Evolutionary conservation across 1,140 invertebrate genomes (phyloP).

Genomic region (Sarcophaga peregrina): DNA sequence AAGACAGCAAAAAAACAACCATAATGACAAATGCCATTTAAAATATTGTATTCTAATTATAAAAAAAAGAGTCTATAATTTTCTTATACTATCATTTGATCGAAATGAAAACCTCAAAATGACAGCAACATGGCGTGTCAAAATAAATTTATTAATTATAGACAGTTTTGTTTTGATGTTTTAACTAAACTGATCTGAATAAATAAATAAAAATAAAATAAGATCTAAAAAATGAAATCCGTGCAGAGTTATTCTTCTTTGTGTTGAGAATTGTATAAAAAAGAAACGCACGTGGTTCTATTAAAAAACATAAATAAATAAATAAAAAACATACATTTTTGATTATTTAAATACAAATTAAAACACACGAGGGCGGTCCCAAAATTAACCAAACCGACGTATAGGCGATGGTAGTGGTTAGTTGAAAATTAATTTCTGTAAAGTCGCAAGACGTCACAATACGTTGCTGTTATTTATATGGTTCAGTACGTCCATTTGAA

Average conservation of each 20-base stretch:
- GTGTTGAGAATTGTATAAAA: neutral
- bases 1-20: neutral
- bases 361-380: too few relatives aligned
- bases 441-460: too few relatives aligned
- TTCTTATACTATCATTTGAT: slow-evolving; percentile 13
- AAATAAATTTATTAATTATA: slow-evolving; percentile 28
- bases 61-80: neutral
- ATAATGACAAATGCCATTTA: neutral
- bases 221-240: neutral
- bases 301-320: neutral
- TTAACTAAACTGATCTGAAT: neutral
- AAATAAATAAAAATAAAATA: neutral
- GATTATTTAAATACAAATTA: too few relatives aligned
- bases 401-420: too few relatives aligned
- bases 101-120: slow-evolving; percentile 8
- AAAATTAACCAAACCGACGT: too few relatives aligned
- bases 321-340: neutral
- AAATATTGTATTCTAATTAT: neutral
- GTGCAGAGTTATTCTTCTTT: neutral
- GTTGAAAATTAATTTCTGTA: too few relatives aligned
- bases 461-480: too few relatives aligned
- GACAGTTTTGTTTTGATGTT: slow-evolving; percentile 17
- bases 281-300: slow-evolving; percentile 12
- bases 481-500: too few relatives aligned
- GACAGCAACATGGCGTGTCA: slow-evolving; percentile 26